Percentiles rank a stretch among this genome's conserved stretches.
phyloP scores from a whole-genome alignment of 2,113 vertebrate species.

The Helogale parvula region DNA sequence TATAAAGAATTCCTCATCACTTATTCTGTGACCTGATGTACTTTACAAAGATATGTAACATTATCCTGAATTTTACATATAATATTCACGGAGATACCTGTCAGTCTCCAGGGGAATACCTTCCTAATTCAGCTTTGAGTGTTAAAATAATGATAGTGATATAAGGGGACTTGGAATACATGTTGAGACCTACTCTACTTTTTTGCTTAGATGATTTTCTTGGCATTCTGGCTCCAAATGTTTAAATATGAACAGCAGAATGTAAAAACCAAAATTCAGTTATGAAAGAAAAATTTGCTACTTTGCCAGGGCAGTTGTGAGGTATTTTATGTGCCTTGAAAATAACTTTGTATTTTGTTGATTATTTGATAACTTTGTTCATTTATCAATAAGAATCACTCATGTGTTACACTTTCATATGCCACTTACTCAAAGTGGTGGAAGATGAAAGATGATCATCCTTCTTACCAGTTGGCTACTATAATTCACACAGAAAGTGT shows the following conservation, averaged over 20 bases:
- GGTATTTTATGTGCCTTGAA: not conserved
- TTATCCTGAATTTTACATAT: not conserved
- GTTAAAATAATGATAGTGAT: not conserved
- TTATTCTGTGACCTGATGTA: not conserved
- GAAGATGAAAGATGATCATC: not conserved
- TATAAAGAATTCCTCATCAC: not conserved
- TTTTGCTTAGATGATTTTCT: slow-evolving; percentile 38
- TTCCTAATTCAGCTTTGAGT: not conserved
- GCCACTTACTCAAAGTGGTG: not conserved
- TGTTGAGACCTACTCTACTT: not conserved
- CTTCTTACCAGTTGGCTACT: not conserved
- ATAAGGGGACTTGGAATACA: not conserved
- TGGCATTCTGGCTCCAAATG: not conserved
- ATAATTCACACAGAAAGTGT: not conserved
- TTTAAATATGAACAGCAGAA: not conserved
- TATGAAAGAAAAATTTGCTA: not conserved
- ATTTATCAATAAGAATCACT: slow-evolving; percentile 1
- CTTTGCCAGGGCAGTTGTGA: not conserved
- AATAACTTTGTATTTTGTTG: not conserved
- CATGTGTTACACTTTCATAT: not conserved
- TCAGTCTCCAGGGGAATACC: not conserved
- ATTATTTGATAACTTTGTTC: slow-evolving; percentile 8
- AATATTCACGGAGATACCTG: not conserved
- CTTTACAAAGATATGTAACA: not conserved
- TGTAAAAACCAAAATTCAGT: slow-evolving; percentile 11